Evolutionary conservation across 2,113 vertebrate species (phyloP), one percentile per base, ranked within the genome.

Genomic region (Brienomyrus brachyistius): DNA sequence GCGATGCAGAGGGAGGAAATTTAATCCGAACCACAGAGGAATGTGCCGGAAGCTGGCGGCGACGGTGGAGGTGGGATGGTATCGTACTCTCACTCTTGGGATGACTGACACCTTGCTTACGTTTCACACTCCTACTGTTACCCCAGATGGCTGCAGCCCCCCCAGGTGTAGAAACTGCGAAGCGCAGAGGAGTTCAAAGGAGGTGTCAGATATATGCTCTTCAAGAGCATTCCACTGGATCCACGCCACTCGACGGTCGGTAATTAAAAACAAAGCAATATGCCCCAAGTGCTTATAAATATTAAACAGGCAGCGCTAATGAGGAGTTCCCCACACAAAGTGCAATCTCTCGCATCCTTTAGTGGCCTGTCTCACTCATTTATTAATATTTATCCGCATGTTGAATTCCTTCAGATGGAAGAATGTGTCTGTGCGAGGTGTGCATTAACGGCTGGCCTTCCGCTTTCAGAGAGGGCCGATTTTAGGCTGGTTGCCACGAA

Each of bases 321-420:
- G 31, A 80, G 74, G 74, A 80, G 35, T 19, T 43, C 31, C 74
- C 31, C 31, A 80, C 10, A 80, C 74, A 80, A 80, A 80, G 74
- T 43, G 35, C 31, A 80, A 80, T 43, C 74, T 35, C 31, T 80
- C 17, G 35, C 13, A 43, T 80, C 35, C 74, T 80, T 80, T 80
- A 40, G 74, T 43, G 35, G 74, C 35, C 35, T 2, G 13, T 40
- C 74, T 80, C 31, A 40, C 2, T 80, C 13, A 6, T 80, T 80
- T 40, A 80, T 80, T 80, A 80, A 80, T 80, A 80, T 80, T 80
- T 80, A 80, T 43, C 35, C 17, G 74, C 35, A 43, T 80, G 35
- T 80, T 40, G 74, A 43, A 80, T 80, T 80, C 74, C 74, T 80
- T 80, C 74, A 80, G 74, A 80, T 80, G 35, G 74, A 70, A 80